A percentile compares a stretch with the other conserved stretches of the same genome.
These are phyloP conservation scores for Xerus rutilus DNA, from an alignment of 2,797 vertebrate species.

Conservation along the genomic window DNA sequence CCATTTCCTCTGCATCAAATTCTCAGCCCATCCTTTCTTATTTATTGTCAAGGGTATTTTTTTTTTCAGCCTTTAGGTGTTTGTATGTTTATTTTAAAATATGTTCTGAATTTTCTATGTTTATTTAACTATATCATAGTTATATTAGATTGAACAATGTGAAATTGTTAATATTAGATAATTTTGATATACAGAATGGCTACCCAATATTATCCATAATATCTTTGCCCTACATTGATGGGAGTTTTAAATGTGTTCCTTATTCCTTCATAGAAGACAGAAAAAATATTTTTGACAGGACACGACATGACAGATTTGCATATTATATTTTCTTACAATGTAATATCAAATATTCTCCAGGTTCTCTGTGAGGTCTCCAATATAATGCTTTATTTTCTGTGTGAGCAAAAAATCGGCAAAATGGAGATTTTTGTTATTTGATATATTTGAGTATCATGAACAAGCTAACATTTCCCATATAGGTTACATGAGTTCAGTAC, in stretches of 20 bases:
- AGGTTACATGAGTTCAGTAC: not conserved
- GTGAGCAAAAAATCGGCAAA: constrained; percentile 34
- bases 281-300: not conserved
- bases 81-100: not conserved
- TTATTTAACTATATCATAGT: not conserved
- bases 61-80: not conserved
- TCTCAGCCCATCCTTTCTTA: not conserved
- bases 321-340: not conserved
- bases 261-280: not conserved
- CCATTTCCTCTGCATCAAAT: not conserved
- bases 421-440: not conserved
- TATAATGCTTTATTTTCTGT: not conserved
- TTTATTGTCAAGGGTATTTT: not conserved
- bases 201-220: not conserved
- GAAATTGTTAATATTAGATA: not conserved
- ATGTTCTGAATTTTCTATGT: not conserved
- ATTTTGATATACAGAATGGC: not conserved
- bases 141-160: not conserved
- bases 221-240: not conserved
- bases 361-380: not conserved
- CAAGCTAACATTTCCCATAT: not conserved
- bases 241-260: not conserved
- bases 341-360: not conserved
- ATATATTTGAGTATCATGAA: not conserved
- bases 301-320: not conserved